phyloP scores from a whole-genome alignment of 2,888 invertebrate species.

The Patella depressa region DNA sequence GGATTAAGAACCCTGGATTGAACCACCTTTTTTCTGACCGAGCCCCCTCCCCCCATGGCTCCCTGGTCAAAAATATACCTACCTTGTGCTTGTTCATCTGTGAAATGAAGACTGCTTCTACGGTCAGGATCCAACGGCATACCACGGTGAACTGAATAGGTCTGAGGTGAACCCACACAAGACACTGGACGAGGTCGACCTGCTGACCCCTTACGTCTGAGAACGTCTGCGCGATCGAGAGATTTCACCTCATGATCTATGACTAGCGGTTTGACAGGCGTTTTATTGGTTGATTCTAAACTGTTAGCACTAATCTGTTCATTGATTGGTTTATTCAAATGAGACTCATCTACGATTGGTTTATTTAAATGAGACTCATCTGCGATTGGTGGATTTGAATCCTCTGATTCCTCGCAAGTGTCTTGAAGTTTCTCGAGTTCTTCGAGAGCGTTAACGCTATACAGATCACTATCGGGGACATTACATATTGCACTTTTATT shows the following conservation, averaged over 20 bases:
- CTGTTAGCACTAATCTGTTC: conserved; percentile 15
- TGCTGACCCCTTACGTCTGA: conserved; percentile 36
- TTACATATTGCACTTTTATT: conserved; percentile 3
- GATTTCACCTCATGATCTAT: conserved; percentile 21
- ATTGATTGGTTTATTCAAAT: conserved; percentile 37
- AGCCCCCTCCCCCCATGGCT: too few species aligned
- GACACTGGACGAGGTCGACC: conserved; percentile 53
- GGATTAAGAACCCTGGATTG: too few species aligned
- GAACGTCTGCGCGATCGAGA: conserved; percentile 17
- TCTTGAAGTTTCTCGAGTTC: conserved; percentile 63
- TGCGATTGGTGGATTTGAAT: not conserved
- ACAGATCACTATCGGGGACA: conserved; percentile 46
- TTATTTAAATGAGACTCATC: not conserved
- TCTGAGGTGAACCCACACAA: conserved; percentile 52
- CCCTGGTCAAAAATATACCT: not conserved
- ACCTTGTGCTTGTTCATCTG: conserved; percentile 55
- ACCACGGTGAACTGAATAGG: conserved; percentile 48
- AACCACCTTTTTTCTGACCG: too few species aligned
- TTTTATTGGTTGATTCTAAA: conserved; percentile 12
- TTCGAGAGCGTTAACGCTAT: conserved; percentile 66
- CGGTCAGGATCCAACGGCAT: conserved; percentile 20
- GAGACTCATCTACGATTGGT: conserved; percentile 20
- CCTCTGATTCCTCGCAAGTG: conserved; percentile 32
- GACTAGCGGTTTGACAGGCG: conserved; percentile 29
- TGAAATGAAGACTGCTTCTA: conserved; percentile 41